These are phyloP conservation scores for Orussus abietinus DNA, from an alignment of 1,140 invertebrate genomes.

Conservation along the genomic window DNA sequence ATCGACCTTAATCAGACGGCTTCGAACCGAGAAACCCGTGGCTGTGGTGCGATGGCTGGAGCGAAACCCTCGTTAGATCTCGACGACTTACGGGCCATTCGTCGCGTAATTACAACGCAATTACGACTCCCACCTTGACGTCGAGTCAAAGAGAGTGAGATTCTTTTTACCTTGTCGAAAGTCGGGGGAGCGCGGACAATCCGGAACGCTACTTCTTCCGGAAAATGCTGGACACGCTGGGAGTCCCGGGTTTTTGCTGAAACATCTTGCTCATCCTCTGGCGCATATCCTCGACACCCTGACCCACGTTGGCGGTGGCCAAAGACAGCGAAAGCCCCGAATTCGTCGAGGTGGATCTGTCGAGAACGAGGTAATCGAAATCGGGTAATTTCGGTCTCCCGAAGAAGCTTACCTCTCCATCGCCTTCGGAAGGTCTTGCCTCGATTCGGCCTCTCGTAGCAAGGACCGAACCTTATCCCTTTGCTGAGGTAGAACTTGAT, in stretches of 20 bases:
- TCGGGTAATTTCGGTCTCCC: too few species aligned
- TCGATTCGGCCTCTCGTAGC: constrained; percentile 55
- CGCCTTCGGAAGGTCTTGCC: constrained; percentile 38
- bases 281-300: constrained; percentile 61
- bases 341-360: constrained; percentile 37
- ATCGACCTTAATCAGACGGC: too few species aligned
- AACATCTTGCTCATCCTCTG: constrained; percentile 62
- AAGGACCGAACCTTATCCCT: constrained; percentile 53
- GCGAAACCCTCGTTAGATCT: too few species aligned
- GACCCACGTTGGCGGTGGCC: constrained; percentile 53
- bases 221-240: constrained; percentile 49
- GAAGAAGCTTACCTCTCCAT: constrained; percentile 47
- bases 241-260: constrained; percentile 50
- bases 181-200: too few species aligned
- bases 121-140: too few species aligned
- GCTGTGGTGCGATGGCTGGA: too few species aligned
- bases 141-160: too few species aligned
- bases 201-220: constrained; percentile 52
- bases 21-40: too few species aligned
- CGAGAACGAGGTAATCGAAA: constrained; percentile 1
- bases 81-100: too few species aligned
- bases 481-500: constrained; percentile 50
- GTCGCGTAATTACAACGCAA: too few species aligned
- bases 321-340: constrained; percentile 45
- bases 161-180: too few species aligned